A percentile compares a stretch with the other conserved stretches of the same genome.
Evolutionary conservation across 2,888 invertebrate genomes (phyloP).

Genomic region (Didymodactylos carnosus): DNA sequence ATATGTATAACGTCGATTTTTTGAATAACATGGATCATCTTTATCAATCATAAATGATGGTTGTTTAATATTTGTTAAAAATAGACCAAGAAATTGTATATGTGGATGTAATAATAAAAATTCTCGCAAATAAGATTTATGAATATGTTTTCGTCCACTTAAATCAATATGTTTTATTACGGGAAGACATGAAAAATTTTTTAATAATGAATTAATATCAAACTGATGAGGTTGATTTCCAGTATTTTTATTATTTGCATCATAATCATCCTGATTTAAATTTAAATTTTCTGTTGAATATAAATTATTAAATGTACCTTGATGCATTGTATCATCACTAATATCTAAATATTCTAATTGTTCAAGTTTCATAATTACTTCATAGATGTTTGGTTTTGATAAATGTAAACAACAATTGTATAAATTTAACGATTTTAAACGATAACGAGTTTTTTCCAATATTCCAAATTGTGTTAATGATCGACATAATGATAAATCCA

Average conservation of each 20-base stretch:
- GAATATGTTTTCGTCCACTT: constrained; percentile 43
- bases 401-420: neutral
- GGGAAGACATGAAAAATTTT: constrained; percentile 34
- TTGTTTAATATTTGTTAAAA: constrained; percentile 40
- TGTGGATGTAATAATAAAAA: constrained; percentile 34
- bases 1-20: constrained; percentile 29
- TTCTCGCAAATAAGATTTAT: constrained; percentile 25
- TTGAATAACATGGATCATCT: neutral
- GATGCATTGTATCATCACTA: neutral
- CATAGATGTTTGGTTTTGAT: neutral
- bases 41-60: constrained; percentile 24
- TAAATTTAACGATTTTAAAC: neutral
- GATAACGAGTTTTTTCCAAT: neutral
- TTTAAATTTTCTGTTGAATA: too few relatives aligned
- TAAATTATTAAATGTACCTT: too few relatives aligned
- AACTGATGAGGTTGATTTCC: neutral
- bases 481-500: neutral
- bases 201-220: constrained; percentile 20
- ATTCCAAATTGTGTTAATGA: neutral
- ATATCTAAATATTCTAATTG: neutral
- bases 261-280: too few relatives aligned
- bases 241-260: neutral
- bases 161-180: constrained; percentile 45
- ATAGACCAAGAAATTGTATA: constrained; percentile 41
- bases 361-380: neutral